These are phyloP conservation scores for Diachasma alloeum DNA, from an alignment of 1,140 invertebrate genomes.

Conservation along the genomic window DNA sequence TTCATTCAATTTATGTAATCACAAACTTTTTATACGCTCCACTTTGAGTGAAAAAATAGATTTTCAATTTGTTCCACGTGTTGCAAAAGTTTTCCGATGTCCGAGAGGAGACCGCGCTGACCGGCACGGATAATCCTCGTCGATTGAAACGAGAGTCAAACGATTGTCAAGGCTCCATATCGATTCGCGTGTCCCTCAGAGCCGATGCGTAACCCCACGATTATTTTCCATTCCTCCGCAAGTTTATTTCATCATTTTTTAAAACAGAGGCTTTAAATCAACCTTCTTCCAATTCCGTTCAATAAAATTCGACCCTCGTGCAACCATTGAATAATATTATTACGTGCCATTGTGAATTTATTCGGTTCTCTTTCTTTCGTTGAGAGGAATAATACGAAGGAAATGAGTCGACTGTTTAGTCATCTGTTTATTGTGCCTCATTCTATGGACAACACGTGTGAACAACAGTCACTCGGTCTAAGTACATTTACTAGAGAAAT, in stretches of 20 bases:
- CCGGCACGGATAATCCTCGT: neutral
- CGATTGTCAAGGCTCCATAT: constrained; percentile 13
- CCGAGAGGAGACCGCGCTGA: neutral
- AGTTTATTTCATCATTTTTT: neutral
- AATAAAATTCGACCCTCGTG: neutral
- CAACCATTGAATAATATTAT: neutral
- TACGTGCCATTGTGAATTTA: neutral
- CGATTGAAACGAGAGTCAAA: constrained; percentile 3
- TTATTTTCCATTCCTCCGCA: neutral
- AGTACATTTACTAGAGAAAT: neutral
- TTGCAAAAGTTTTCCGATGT: neutral
- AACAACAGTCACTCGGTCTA: neutral
- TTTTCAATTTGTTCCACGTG: neutral
- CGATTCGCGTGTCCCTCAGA: neutral
- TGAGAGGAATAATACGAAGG: neutral
- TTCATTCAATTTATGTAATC: neutral
- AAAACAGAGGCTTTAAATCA: neutral
- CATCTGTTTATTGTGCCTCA: neutral
- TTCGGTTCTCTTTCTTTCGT: neutral
- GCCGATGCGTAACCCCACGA: neutral
- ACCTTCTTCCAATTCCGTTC: neutral
- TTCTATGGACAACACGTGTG: neutral
- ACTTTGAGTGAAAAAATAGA: neutral
- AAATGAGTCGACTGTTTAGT: constrained; percentile 11
- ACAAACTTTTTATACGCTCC: neutral